Conservation (phyloP, 2,113 vertebrate genomes). For the Columba janthina region DNA sequence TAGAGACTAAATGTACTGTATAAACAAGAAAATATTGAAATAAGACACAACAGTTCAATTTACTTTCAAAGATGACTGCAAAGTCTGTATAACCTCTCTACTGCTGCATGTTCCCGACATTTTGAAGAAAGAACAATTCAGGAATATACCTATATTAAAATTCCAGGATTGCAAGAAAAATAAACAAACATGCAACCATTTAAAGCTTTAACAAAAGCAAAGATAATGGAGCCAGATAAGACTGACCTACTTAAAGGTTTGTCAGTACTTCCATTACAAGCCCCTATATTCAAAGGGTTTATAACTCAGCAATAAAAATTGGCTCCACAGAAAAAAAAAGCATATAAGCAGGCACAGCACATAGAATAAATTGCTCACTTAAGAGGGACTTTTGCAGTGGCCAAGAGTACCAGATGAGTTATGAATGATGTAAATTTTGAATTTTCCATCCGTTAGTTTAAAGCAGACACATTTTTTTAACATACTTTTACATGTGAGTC, state of each 20-base stretch:
- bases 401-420: not conserved
- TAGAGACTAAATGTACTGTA: not conserved
- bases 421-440: not conserved
- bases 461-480: not conserved
- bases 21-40: constrained; percentile 5
- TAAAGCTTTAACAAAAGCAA: not conserved
- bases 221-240: not conserved
- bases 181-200: not conserved
- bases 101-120: not conserved
- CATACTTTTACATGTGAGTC: not conserved
- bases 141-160: not conserved
- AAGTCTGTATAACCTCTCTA: constrained; percentile 15
- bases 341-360: not conserved
- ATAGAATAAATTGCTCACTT: not conserved
- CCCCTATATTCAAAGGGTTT: constrained; percentile 1
- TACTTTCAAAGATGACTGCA: not conserved
- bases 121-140: not conserved
- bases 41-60: not conserved
- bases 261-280: not conserved
- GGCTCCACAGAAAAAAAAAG: not conserved
- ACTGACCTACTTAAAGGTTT: not conserved
- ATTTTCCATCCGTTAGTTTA: not conserved
- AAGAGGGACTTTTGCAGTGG: not conserved
- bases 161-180: not conserved
- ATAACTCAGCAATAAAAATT: constrained; percentile 20